These are phyloP conservation scores for Tachina lurida DNA, from an alignment of 2,888 invertebrate species.

Conservation along the genomic window DNA sequence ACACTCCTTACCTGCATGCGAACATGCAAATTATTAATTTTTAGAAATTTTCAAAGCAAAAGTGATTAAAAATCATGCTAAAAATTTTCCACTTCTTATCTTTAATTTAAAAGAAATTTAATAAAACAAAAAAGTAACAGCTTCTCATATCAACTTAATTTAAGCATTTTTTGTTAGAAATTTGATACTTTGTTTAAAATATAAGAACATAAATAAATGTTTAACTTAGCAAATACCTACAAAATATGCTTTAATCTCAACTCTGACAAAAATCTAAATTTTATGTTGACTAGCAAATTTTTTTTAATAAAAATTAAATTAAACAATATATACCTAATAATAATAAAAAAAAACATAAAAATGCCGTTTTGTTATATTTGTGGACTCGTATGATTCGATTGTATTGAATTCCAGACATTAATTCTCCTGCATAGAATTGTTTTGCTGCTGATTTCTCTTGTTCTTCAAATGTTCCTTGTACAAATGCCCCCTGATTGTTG, in stretches of 20 bases:
- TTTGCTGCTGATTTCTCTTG: conserved; percentile 38
- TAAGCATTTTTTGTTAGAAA: conserved; percentile 45
- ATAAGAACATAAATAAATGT: not conserved
- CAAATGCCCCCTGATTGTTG: not conserved
- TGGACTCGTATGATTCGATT: conserved; percentile 62
- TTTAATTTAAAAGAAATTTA: not conserved
- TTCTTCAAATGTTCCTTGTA: conserved; percentile 43
- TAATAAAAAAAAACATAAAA: conserved; percentile 39
- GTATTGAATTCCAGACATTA: conserved; percentile 69
- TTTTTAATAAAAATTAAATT: not conserved
- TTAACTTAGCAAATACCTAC: not conserved
- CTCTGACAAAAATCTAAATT: not conserved
- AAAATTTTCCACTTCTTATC: conserved; percentile 1
- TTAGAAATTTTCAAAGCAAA: not conserved
- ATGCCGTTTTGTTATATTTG: conserved; percentile 45
- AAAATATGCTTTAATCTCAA: not conserved
- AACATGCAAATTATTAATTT: too few relatives aligned
- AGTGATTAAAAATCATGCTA: not conserved
- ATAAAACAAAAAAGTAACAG: not conserved
- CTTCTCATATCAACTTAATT: not conserved
- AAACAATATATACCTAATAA: not conserved
- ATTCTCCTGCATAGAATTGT: conserved; percentile 62
- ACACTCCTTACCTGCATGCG: too few relatives aligned
- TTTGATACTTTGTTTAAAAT: conserved; percentile 35
- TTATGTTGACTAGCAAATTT: conserved; percentile 12